Conservation (phyloP, 2,888 invertebrate genomes). For the Odontocerum albicorne region DNA sequence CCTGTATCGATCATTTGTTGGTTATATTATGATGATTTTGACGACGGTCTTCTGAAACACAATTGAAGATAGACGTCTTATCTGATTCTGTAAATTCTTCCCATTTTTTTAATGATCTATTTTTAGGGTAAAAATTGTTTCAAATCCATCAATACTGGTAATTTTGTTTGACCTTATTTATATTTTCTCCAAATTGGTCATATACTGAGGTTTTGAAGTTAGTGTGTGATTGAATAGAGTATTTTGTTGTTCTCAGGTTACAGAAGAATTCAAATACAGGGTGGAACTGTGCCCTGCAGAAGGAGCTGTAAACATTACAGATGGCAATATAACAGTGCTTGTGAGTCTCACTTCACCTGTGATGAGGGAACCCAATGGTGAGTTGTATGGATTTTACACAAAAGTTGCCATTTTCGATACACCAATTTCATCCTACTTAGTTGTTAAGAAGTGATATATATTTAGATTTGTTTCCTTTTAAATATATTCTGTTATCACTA, state of each 20-base stretch:
- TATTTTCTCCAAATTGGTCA: too few relatives aligned
- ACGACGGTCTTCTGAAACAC: too few relatives aligned
- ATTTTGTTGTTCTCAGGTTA: constrained; percentile 47
- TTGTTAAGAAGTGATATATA: constrained; percentile 20
- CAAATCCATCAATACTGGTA: too few relatives aligned
- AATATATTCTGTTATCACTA: constrained; percentile 22
- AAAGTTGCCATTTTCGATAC: constrained; percentile 41
- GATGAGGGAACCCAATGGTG: constrained; percentile 79
- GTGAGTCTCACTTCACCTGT: constrained; percentile 92
- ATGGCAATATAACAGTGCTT: constrained; percentile 76
- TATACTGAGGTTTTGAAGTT: too few relatives aligned
- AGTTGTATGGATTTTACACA: constrained; percentile 36
- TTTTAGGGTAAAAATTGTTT: too few relatives aligned
- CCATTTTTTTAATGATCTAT: too few relatives aligned
- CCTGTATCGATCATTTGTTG: too few relatives aligned
- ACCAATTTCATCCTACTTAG: constrained; percentile 44
- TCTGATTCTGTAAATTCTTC: too few relatives aligned
- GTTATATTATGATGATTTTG: too few relatives aligned
- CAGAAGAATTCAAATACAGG: constrained; percentile 76
- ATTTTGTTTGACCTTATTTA: too few relatives aligned
- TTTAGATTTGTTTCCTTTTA: constrained; percentile 11
- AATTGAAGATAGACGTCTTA: too few relatives aligned
- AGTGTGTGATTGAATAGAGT: too few relatives aligned
- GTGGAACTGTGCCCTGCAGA: constrained; percentile 84
- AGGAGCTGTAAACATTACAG: constrained; percentile 82